A percentile compares a stretch with the other conserved stretches of the same genome.
These are phyloP conservation scores for Nomada hirtipes DNA, from an alignment of 2,888 invertebrate species.

Conservation along the genomic window DNA sequence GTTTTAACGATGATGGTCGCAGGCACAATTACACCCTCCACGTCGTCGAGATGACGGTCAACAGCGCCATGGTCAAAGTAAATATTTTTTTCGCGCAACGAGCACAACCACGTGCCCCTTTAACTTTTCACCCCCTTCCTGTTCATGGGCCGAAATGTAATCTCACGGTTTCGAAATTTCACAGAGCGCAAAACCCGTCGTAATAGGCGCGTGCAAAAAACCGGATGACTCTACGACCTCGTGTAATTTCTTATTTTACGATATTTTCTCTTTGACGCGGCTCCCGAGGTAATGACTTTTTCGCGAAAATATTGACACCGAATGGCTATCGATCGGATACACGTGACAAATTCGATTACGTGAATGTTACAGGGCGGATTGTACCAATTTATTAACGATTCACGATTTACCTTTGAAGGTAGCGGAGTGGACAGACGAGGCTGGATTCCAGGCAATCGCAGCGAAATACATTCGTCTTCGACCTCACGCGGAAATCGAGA, in stretches of 20 bases:
- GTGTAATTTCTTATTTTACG: slow-evolving; percentile 9
- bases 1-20: slow-evolving; percentile 95
- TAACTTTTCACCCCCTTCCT: background rate
- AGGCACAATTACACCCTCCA: slow-evolving; percentile 95
- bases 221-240: background rate
- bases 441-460: slow-evolving; percentile 90
- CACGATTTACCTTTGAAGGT: slow-evolving; percentile 85
- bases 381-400: background rate
- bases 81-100: slow-evolving; percentile 62
- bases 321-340: background rate
- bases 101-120: background rate
- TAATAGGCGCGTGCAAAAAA: background rate
- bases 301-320: background rate
- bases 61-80: slow-evolving; percentile 96
- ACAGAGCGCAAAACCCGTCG: background rate
- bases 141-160: background rate
- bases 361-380: background rate
- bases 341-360: background rate
- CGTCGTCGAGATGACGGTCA: slow-evolving; percentile 97
- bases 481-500: slow-evolving; percentile 90
- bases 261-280: background rate
- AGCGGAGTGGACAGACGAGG: slow-evolving; percentile 94
- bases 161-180: slow-evolving; percentile 12
- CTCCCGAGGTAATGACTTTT: background rate
- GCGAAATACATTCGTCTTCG: slow-evolving; percentile 91